Evolutionary conservation across 2,113 vertebrate genomes (phyloP).

Genomic region (Neotragus pygmaeus): DNA sequence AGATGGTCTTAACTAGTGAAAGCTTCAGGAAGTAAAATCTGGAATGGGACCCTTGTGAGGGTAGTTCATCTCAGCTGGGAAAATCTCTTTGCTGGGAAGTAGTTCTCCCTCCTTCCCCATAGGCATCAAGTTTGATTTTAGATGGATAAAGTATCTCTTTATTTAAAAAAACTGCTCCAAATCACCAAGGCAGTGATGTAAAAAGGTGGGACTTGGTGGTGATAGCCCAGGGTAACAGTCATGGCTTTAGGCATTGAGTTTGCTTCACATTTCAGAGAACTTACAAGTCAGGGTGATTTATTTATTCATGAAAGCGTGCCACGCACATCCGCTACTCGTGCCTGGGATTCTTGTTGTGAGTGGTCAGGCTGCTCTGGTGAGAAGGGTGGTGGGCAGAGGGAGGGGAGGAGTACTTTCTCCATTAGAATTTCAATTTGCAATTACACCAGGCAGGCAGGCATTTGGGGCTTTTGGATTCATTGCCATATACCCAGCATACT

Average conservation of each 20-base stretch:
- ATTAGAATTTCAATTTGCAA: neutral
- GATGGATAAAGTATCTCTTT: neutral
- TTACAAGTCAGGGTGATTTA: neutral
- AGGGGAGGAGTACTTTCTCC: neutral
- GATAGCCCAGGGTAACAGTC: neutral
- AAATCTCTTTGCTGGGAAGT: neutral
- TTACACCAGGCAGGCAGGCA: neutral
- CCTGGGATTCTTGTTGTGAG: neutral
- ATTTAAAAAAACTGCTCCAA: neutral
- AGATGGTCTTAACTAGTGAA: neutral
- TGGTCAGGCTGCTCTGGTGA: neutral
- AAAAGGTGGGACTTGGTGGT: neutral
- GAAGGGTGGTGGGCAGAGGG: neutral
- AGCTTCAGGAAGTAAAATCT: neutral
- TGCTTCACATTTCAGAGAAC: constrained; percentile 25
- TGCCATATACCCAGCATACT: accelerated
- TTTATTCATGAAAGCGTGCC: neutral
- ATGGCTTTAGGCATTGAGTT: neutral
- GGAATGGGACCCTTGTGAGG: neutral
- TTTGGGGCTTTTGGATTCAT: neutral
- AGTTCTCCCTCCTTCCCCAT: neutral
- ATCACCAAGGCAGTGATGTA: neutral
- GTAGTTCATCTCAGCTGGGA: neutral
- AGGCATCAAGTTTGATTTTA: neutral
- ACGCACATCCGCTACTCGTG: accelerated